Evolutionary conservation across 2,888 invertebrate species (phyloP).

Genomic region (Arge pagana): DNA sequence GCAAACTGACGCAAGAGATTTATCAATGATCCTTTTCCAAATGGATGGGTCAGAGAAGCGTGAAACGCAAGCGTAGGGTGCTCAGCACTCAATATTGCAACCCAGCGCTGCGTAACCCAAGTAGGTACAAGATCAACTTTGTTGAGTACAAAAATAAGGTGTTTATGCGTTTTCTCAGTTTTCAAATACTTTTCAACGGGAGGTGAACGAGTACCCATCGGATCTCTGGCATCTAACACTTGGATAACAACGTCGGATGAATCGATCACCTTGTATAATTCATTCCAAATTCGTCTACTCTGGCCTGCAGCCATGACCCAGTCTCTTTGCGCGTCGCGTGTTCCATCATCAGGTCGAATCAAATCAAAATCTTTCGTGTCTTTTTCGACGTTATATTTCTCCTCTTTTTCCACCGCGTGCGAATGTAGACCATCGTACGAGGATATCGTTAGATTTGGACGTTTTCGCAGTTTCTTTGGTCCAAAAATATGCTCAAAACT

Average conservation of each 20-base stretch:
- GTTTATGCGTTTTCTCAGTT: conserved; percentile 96
- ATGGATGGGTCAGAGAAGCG: conserved; percentile 97
- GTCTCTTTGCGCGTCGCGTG: conserved; percentile 81
- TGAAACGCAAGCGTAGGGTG: conserved; percentile 99
- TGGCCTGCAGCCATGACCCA: conserved; percentile 96
- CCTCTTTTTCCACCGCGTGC: conserved; percentile 71
- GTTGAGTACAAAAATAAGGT: conserved; percentile 95
- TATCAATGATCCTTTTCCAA: conserved; percentile 96
- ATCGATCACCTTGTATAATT: conserved; percentile 97
- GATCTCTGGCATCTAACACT: conserved; percentile 96
- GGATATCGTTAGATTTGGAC: conserved; percentile 77
- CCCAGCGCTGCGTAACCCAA: conserved; percentile 99
- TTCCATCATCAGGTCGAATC: conserved; percentile 78
- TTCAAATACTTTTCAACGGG: conserved; percentile 87
- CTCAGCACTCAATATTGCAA: conserved; percentile 89
- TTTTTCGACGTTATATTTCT: conserved; percentile 79
- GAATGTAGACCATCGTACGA: conserved; percentile 81
- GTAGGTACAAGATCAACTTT: conserved; percentile 96
- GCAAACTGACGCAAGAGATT: conserved; percentile 94
- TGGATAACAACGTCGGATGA: conserved; percentile 97
- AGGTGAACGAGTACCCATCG: conserved; percentile 92
- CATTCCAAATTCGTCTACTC: conserved; percentile 98
- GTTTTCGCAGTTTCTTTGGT: conserved; percentile 88
- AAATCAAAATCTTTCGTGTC: conserved; percentile 77
- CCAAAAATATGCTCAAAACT: conserved; percentile 95